A percentile compares a stretch with the other conserved stretches of the same genome.
phyloP scores from a whole-genome alignment of 1,140 invertebrate species.

The Leptoteleia sp. region DNA sequence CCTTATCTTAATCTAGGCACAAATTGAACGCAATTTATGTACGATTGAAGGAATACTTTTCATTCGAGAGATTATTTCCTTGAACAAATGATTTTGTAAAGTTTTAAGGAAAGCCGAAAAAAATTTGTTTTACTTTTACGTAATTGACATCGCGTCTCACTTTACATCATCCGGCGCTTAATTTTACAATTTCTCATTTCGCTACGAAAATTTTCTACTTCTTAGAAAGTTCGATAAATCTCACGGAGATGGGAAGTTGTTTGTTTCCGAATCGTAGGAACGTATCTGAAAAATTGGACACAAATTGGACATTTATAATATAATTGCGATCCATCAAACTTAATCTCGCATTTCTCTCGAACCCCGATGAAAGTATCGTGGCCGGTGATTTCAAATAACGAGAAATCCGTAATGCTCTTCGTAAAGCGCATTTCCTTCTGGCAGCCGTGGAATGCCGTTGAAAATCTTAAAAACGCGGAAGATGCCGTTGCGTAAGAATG shows the following conservation, averaged over 20 bases:
- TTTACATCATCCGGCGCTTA: no score
- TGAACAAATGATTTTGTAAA: no score
- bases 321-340: neutral
- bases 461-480: constrained; percentile 48
- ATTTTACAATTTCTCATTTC: no score
- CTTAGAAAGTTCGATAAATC: constrained; percentile 20
- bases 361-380: constrained; percentile 6
- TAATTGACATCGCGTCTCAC: no score
- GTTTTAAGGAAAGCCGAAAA: no score
- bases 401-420: constrained; percentile 18
- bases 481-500: constrained; percentile 23
- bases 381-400: constrained; percentile 4
- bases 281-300: neutral
- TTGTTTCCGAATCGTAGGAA: neutral
- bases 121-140: no score
- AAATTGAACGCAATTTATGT: no score
- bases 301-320: neutral
- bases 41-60: no score
- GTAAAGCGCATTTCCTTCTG: constrained; percentile 23
- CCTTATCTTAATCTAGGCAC: no score
- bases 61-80: no score
- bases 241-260: no score
- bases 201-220: constrained; percentile 10
- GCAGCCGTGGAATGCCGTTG: constrained; percentile 2
- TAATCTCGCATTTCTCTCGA: neutral